These are phyloP conservation scores for Apeira syringaria DNA, from an alignment of 2,888 invertebrate species.

Conservation along the genomic window DNA sequence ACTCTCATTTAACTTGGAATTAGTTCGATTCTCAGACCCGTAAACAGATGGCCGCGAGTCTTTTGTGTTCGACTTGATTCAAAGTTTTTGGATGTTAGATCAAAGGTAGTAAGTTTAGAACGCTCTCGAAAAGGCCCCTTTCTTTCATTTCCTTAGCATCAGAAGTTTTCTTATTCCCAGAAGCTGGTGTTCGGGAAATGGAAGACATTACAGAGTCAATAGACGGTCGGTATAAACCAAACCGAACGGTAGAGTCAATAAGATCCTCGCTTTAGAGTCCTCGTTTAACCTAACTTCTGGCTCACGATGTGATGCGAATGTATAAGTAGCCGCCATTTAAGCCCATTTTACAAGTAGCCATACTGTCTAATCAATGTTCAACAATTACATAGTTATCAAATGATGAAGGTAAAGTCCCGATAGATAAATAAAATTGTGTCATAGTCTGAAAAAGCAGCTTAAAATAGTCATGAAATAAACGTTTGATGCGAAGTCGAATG, in stretches of 20 bases:
- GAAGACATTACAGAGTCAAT: constrained; percentile 79
- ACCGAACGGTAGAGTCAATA: constrained; percentile 67
- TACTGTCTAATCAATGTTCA: constrained; percentile 50
- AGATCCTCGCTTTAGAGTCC: constrained; percentile 64
- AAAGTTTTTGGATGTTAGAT: constrained; percentile 72
- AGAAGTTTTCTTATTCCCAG: constrained; percentile 77
- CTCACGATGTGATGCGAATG: constrained; percentile 57
- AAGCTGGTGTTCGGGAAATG: constrained; percentile 76
- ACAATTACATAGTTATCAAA: constrained; percentile 37
- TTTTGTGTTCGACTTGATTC: constrained; percentile 73
- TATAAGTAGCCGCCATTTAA: constrained; percentile 42
- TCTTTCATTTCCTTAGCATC: constrained; percentile 65
- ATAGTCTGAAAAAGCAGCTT: constrained; percentile 19
- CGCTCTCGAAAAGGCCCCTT: constrained; percentile 64
- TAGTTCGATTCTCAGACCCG: constrained; percentile 60
- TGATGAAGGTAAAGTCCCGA: constrained; percentile 18
- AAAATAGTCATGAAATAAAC: constrained; percentile 34
- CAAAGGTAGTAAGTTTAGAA: constrained; percentile 77
- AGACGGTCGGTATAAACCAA: constrained; percentile 61
- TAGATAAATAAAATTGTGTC: constrained; percentile 16
- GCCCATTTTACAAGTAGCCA: constrained; percentile 44
- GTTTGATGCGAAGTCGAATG: constrained; percentile 36
- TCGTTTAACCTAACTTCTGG: constrained; percentile 64
- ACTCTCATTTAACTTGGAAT: constrained; percentile 76
- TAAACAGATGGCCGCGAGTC: constrained; percentile 67